These are phyloP conservation scores for Cephus spinipes DNA, from an alignment of 2,888 invertebrate genomes.

Conservation along the genomic window DNA sequence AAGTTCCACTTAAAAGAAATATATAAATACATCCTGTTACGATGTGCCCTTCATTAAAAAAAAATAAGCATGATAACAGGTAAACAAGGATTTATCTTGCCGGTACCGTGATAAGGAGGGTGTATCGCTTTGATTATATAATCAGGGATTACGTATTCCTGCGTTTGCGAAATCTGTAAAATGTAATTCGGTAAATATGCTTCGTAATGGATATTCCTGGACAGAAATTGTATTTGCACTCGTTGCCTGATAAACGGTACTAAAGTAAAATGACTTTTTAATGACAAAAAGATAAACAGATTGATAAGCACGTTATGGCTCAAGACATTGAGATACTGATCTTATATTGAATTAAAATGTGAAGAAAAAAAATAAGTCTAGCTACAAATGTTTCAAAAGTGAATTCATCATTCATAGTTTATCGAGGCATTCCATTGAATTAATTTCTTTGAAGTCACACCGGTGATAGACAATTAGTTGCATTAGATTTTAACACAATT, in stretches of 20 bases:
- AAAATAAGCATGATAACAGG: background rate
- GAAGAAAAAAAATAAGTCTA: background rate
- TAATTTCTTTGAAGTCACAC: background rate
- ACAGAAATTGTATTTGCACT: background rate
- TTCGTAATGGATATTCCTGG: background rate
- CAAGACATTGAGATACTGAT: background rate
- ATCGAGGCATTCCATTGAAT: background rate
- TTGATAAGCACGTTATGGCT: background rate
- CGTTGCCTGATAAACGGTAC: background rate
- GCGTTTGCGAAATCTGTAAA: background rate
- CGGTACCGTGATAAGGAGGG: background rate
- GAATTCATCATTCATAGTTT: background rate
- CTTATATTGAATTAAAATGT: background rate
- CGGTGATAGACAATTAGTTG: background rate
- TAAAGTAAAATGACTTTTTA: background rate
- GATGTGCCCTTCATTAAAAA: background rate
- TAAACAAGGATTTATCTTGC: background rate
- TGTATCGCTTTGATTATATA: background rate
- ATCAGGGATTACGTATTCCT: background rate
- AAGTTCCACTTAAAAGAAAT: background rate
- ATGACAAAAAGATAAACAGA: background rate
- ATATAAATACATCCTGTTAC: background rate
- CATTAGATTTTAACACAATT: background rate
- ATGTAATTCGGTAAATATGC: background rate
- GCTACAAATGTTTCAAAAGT: background rate